Base-by-base conservation (phyloP, 2,797 vertebrate genomes). In the Epinephelus coioides region DNA sequence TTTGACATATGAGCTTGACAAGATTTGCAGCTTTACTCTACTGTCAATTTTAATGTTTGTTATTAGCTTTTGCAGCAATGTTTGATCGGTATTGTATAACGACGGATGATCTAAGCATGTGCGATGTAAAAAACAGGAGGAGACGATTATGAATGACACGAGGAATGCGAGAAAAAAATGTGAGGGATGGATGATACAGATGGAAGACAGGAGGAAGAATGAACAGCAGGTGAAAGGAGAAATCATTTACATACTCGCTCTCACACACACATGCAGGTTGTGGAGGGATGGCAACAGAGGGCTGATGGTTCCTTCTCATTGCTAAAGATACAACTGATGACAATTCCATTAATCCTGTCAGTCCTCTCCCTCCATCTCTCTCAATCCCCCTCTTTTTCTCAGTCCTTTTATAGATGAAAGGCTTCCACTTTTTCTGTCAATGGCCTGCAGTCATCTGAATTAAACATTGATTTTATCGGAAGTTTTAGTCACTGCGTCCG, bases 381-480 rank as follows among this genome's bases (percentile, higher is more conserved):
- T 79, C 65, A 79, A 61, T 79, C 70, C 79, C 70, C 70, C 72
- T 80, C 43, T 71, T 71, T 85, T 88, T 80, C 73, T 67, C 85
- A 85, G 82, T 90, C 87, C 87, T 92, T 96, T 95, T 95, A 94
- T 95, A 95, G 95, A 96, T 96, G 93, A 96, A 96, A 95, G 95
- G 80, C 92, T 95, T 94, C 89, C 87, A 92, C 90, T 94, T 93
- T 93, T 94, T 94, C 93, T 94, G 91, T 94, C 94, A 95, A 93
- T 94, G 94, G 94, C 96, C 95, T 87, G 79, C 88, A 95, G 95
- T 94, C 87, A 94, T 95, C 91, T 95, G 95, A 95, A 96, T 95
- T 95, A 96, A 95, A 95, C 94, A 95, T 94, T 92, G 95, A 95
- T 95, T 95, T 95, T 94, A 96, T 95, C 94, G 78, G 87, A 94